Evolutionary conservation across 2,113 vertebrate genomes (phyloP).

Genomic region (Sapajus apella): DNA sequence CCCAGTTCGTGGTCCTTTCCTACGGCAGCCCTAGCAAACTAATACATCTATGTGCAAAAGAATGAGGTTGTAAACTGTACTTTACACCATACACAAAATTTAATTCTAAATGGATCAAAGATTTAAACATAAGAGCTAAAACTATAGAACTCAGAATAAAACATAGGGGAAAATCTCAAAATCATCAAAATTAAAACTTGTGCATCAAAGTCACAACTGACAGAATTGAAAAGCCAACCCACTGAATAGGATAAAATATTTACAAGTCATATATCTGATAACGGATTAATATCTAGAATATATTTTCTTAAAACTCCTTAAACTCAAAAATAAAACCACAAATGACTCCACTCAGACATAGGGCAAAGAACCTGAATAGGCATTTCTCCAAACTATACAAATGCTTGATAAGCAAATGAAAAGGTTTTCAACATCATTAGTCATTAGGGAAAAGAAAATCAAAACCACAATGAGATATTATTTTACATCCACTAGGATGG

Average conservation of each 20-base stretch:
- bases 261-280: not conserved
- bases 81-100: not conserved
- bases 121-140: not conserved
- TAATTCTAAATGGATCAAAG: not conserved
- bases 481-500: not conserved
- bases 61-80: not conserved
- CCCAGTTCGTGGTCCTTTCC: too few relatives aligned
- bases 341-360: not conserved
- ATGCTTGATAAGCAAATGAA: not conserved
- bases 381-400: not conserved
- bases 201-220: not conserved
- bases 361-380: not conserved
- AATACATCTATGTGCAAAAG: not conserved
- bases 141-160: not conserved
- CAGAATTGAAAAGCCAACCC: not conserved
- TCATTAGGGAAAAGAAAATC: not conserved
- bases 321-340: not conserved
- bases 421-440: not conserved
- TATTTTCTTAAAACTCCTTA: not conserved
- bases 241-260: not conserved
- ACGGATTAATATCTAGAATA: not conserved
- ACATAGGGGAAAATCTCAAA: not conserved
- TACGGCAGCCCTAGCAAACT: not conserved
- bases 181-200: not conserved
- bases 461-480: not conserved